These are phyloP conservation scores for Caenorhabditis zanzibari DNA, from an alignment of 2,888 invertebrate genomes.

Conservation along the genomic window DNA sequence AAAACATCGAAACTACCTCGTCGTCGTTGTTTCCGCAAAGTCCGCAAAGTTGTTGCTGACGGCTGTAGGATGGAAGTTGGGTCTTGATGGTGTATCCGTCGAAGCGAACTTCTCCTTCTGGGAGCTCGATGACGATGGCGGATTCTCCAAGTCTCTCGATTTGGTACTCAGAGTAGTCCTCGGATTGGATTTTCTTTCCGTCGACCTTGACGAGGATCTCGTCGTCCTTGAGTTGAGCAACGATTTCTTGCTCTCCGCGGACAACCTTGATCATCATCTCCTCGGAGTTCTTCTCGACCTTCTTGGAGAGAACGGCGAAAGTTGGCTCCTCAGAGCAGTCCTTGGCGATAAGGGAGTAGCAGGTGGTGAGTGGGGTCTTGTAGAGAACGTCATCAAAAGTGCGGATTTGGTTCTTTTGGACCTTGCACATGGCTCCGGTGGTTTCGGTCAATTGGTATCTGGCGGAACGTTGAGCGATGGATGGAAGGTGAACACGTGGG, in stretches of 20 bases:
- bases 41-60: constrained; percentile 79
- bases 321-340: constrained; percentile 84
- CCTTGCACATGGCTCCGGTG: constrained; percentile 67
- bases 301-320: constrained; percentile 84
- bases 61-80: constrained; percentile 66
- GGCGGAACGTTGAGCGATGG: constrained; percentile 61
- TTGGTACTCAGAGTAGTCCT: constrained; percentile 26
- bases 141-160: constrained; percentile 59
- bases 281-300: constrained; percentile 74
- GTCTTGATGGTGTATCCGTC: constrained; percentile 78
- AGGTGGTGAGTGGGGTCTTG: constrained; percentile 81
- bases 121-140: constrained; percentile 71
- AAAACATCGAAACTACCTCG: constrained; percentile 58
- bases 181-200: constrained; percentile 60
- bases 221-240: constrained; percentile 52
- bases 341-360: constrained; percentile 84
- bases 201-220: constrained; percentile 68
- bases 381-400: constrained; percentile 82
- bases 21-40: constrained; percentile 82
- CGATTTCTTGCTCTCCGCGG: constrained; percentile 62
- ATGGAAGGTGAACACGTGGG: constrained; percentile 61
- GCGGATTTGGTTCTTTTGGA: constrained; percentile 70
- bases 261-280: constrained; percentile 67
- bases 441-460: constrained; percentile 50
- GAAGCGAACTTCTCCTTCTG: constrained; percentile 77